phyloP scores from a whole-genome alignment of 2,113 vertebrate species.

The Oenanthe oenanthe region DNA sequence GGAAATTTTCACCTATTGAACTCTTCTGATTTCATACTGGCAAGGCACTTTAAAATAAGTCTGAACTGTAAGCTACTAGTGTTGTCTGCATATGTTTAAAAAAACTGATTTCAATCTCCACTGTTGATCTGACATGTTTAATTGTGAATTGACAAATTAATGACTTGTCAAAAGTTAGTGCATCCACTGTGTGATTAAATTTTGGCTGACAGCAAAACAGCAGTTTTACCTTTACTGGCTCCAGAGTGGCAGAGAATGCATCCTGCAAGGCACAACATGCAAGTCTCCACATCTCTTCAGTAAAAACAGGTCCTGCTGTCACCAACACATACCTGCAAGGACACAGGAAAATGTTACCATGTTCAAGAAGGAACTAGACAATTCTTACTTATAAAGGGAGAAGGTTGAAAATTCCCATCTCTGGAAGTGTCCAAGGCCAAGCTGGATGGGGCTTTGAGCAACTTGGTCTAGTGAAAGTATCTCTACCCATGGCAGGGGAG shows the following conservation, averaged over 20 bases:
- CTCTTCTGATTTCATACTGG: background rate
- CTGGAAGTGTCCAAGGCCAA: background rate
- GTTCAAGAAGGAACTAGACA: background rate
- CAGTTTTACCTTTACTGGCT: constrained; percentile 91
- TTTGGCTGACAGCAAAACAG: background rate
- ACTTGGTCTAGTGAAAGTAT: background rate
- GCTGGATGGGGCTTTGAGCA: background rate
- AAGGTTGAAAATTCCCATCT: background rate
- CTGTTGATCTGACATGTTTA: background rate
- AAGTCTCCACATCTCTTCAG: constrained; percentile 97
- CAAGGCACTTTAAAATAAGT: background rate
- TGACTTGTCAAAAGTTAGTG: background rate
- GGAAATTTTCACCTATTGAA: background rate
- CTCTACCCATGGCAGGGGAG: background rate
- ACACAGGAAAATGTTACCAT: background rate
- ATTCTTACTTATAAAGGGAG: background rate
- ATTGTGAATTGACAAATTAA: background rate
- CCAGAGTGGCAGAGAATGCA: constrained; percentile 92
- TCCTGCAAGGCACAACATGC: constrained; percentile 96
- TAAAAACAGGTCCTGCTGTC: constrained; percentile 93
- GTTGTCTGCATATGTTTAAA: background rate
- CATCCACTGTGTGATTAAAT: background rate
- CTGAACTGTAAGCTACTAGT: background rate
- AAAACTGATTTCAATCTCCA: background rate
- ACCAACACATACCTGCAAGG: constrained; percentile 89